Percentiles rank a stretch among this genome's conserved stretches.
Evolutionary conservation across 2,888 invertebrate genomes (phyloP).

Genomic region (Hemaris fuciformis): DNA sequence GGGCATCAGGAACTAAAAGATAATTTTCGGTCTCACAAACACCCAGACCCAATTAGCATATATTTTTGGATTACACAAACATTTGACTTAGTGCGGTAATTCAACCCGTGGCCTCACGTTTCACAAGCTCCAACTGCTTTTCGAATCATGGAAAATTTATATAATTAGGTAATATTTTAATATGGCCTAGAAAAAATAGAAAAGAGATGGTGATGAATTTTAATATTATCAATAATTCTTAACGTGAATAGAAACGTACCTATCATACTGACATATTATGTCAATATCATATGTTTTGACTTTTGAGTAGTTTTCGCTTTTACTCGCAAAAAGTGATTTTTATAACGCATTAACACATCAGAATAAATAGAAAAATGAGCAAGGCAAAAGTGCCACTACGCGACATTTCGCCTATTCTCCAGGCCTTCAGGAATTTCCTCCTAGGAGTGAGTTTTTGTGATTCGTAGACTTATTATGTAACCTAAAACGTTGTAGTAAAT

Average conservation of each 20-base stretch:
- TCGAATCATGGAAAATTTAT: too few relatives aligned
- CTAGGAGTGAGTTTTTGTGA: conserved; percentile 80
- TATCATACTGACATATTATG: neutral
- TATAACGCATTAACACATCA: neutral
- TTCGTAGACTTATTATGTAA: conserved; percentile 45
- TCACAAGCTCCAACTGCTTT: too few relatives aligned
- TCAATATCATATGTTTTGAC: conserved; percentile 9
- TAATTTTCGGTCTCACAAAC: too few relatives aligned
- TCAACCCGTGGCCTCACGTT: too few relatives aligned
- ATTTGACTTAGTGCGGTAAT: too few relatives aligned
- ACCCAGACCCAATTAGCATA: too few relatives aligned
- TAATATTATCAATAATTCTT: neutral
- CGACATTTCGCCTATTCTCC: conserved; percentile 84
- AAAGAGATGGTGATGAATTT: too few relatives aligned
- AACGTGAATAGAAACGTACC: neutral
- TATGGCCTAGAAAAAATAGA: too few relatives aligned
- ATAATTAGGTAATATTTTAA: too few relatives aligned
- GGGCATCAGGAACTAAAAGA: too few relatives aligned
- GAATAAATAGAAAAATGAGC: conserved; percentile 47
- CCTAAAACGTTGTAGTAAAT: conserved; percentile 21
- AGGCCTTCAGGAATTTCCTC: conserved; percentile 83
- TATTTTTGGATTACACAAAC: too few relatives aligned
- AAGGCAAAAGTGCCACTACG: conserved; percentile 76
- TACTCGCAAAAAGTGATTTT: neutral
- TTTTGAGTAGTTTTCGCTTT: neutral